phyloP scores from a whole-genome alignment of 2,113 vertebrate genomes.

The Callospermophilus lateralis region DNA sequence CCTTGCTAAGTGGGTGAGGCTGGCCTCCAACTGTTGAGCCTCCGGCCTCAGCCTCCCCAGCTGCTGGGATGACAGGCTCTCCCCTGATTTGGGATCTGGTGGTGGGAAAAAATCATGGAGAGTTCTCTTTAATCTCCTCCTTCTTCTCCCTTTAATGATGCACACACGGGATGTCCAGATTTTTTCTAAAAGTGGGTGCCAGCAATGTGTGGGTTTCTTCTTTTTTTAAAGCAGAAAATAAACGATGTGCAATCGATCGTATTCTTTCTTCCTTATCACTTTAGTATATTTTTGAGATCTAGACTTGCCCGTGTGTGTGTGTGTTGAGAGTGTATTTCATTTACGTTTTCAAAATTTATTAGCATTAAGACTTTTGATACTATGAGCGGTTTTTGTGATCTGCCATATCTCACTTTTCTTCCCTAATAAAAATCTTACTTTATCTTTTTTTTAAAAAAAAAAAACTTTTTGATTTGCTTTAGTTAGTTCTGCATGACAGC shows the following conservation, averaged over 20 bases:
- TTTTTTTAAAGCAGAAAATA: neutral
- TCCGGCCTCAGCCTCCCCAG: neutral
- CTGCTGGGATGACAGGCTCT: neutral
- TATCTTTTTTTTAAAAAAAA: neutral
- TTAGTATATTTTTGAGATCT: neutral
- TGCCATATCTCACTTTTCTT: neutral
- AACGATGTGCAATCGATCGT: neutral
- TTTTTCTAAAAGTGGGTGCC: too few relatives aligned
- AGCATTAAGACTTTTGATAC: neutral
- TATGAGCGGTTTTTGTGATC: neutral
- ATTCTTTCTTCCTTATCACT: neutral
- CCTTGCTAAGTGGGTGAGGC: neutral
- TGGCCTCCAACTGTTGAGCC: neutral
- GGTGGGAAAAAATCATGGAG: too few relatives aligned
- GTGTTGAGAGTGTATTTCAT: too few relatives aligned
- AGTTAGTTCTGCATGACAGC: too few relatives aligned
- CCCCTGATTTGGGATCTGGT: too few relatives aligned
- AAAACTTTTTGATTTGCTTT: too few relatives aligned
- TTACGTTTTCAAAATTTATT: neutral
- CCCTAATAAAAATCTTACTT: neutral
- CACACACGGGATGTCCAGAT: too few relatives aligned
- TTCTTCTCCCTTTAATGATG: too few relatives aligned
- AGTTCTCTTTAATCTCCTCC: too few relatives aligned
- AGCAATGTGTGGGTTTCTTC: neutral
- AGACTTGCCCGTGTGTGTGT: neutral